These are phyloP conservation scores for Raja brachyura DNA, from an alignment of 2,113 vertebrate genomes.

Conservation along the genomic window DNA sequence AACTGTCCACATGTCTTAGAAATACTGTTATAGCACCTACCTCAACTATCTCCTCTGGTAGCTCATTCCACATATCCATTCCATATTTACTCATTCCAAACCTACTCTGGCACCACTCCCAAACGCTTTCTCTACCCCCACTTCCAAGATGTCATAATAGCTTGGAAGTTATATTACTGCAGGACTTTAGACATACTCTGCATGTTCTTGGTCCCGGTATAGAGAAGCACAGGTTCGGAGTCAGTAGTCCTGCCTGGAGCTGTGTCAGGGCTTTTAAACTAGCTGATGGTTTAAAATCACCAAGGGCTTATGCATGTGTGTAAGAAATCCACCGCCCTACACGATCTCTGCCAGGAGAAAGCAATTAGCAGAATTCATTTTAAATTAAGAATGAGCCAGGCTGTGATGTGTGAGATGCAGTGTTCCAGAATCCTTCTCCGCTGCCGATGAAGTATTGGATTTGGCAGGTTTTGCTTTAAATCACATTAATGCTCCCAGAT, in stretches of 20 bases:
- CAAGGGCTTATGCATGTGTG: no score
- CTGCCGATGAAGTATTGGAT: neutral
- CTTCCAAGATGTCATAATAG: no score
- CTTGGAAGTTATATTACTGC: neutral
- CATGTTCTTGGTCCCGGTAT: neutral
- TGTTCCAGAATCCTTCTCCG: neutral
- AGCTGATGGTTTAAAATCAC: neutral
- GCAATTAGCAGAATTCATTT: neutral
- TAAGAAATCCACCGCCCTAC: neutral
- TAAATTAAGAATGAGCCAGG: neutral
- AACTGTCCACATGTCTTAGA: no score
- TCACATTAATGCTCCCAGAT: neutral
- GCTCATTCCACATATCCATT: no score
- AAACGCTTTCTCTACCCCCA: no score
- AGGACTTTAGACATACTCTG: neutral
- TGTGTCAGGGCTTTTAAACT: neutral
- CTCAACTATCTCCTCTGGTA: no score
- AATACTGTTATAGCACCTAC: no score
- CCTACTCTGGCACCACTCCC: no score
- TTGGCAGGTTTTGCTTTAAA: neutral
- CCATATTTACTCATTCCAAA: no score
- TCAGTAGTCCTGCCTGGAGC: neutral
- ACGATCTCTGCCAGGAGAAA: neutral
- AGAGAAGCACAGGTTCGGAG: neutral
- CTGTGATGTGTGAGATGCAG: neutral